A percentile compares a stretch with the other conserved stretches of the same genome.
These are phyloP conservation scores for Drosophila sordidapex DNA, from an alignment of 2,888 invertebrate species.

Conservation along the genomic window DNA sequence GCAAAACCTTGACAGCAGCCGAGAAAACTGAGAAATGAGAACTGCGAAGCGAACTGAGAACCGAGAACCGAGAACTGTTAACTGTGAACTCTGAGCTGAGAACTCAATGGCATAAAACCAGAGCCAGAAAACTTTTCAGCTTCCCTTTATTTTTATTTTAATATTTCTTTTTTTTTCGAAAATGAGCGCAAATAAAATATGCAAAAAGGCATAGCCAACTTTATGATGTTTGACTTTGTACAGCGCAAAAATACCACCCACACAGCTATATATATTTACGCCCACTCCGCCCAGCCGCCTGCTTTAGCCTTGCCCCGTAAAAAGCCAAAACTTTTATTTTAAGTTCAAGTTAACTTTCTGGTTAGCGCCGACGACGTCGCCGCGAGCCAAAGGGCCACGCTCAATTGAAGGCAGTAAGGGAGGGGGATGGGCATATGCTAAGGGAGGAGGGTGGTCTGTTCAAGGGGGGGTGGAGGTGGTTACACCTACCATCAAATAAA, in stretches of 20 bases:
- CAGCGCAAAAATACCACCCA: constrained; percentile 46
- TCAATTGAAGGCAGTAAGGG: constrained; percentile 2
- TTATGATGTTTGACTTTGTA: constrained; percentile 81
- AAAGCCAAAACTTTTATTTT: constrained; percentile 78
- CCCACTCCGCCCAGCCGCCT: neutral
- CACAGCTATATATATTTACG: neutral
- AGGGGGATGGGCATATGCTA: neutral
- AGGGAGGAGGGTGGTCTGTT: neutral
- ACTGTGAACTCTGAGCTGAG: constrained; percentile 18
- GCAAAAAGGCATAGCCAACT: constrained; percentile 82
- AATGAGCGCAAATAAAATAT: constrained; percentile 81
- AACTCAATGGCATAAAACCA: constrained; percentile 66
- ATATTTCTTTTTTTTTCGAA: constrained; percentile 33
- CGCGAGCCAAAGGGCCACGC: constrained; percentile 45
- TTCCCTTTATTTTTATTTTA: constrained; percentile 15
- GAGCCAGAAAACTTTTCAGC: constrained; percentile 53
- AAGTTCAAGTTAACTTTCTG: constrained; percentile 81
- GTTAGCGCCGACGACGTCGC: constrained; percentile 57
- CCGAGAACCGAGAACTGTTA: neutral
- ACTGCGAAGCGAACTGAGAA: constrained; percentile 29
- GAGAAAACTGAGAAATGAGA: constrained; percentile 36
- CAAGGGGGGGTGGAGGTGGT: neutral
- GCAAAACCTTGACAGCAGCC: constrained; percentile 59
- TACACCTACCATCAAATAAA: neutral
- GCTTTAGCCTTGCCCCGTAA: constrained; percentile 18